Evolutionary conservation across 2,888 invertebrate species (phyloP), one percentile per base, ranked within the genome.

Genomic region (Hanleya hanleyi): DNA sequence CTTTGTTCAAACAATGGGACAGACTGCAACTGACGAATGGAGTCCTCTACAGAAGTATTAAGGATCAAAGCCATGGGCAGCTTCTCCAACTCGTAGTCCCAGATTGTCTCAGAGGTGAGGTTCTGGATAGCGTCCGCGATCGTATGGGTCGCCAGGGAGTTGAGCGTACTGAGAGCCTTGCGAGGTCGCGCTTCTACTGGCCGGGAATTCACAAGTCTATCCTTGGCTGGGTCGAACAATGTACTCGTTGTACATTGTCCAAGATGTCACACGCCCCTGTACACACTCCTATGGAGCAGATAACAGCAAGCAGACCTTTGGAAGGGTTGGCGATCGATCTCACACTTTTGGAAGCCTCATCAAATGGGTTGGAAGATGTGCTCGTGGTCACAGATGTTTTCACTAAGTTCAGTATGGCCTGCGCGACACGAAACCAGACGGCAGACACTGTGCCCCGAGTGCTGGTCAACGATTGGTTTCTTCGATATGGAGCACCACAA

Each of bases 121-220:
- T 38, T n/a, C 22, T 65, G 65, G 18, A 65, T 15, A 38, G 26
- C 38, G 6, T 68, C 15, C 68, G 51, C 18, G 50, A 68, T 62
- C 38, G 41, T 7, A n/a, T 15, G 22, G 69, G 69, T 36, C 61
- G 38, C 22, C 69, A 69, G 38, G 69, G 69, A 22, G 51, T 69
- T 18, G 41, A 36, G 22, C 4, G 62, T 22, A 62, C 69, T 12
- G 61, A 62, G 38, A 29, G 12, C 18, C 4, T 69, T 3, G 33
- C 12, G 22, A 7, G 61, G 38, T 4, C 37, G n/a, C 32, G 37
- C 12, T 69, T 2, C 35, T 62, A 36, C 29, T 62, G 61, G 69
- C 22, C 9, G 1, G 61, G 61, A 22, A 15, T 57, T 4, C 65
- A 65, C 36, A 12, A 32, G 26, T 26, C 26, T 2, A 29, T 57